These are phyloP conservation scores for Hemicordylus capensis DNA, from an alignment of 2,113 vertebrate genomes.

Conservation along the genomic window DNA sequence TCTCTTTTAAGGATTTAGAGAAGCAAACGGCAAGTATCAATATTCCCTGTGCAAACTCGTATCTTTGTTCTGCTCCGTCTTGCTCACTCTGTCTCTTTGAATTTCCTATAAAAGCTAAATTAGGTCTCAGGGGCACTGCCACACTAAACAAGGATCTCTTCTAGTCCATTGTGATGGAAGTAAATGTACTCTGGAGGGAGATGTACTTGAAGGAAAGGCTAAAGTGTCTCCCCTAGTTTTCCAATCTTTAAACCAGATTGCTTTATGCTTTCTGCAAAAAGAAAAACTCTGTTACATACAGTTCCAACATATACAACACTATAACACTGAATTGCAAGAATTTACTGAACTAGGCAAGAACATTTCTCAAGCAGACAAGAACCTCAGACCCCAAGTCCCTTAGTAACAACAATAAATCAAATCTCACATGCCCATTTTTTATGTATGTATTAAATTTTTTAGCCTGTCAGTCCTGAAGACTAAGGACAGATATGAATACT, in stretches of 20 bases:
- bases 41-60: conserved; percentile 72
- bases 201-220: conserved; percentile 69
- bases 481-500: neutral
- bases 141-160: conserved; percentile 77
- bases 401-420: neutral
- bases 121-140: conserved; percentile 76
- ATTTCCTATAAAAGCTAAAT: conserved; percentile 83
- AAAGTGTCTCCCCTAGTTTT: conserved; percentile 63
- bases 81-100: conserved; percentile 68
- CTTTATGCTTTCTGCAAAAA: conserved; percentile 46
- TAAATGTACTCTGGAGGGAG: conserved; percentile 75
- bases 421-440: too few relatives aligned
- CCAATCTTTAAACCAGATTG: conserved; percentile 53
- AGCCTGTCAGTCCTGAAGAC: neutral
- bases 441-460: neutral
- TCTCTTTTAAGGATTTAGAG: conserved; percentile 70
- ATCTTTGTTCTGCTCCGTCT: conserved; percentile 70
- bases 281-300: neutral
- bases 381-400: too few relatives aligned
- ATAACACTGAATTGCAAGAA: neutral
- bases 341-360: conserved; percentile 24
- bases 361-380: neutral
- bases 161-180: conserved; percentile 76
- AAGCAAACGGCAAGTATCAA: conserved; percentile 75
- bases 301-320: neutral